phyloP scores from a whole-genome alignment of 2,888 invertebrate species.

The Neoscelio sp. region DNA sequence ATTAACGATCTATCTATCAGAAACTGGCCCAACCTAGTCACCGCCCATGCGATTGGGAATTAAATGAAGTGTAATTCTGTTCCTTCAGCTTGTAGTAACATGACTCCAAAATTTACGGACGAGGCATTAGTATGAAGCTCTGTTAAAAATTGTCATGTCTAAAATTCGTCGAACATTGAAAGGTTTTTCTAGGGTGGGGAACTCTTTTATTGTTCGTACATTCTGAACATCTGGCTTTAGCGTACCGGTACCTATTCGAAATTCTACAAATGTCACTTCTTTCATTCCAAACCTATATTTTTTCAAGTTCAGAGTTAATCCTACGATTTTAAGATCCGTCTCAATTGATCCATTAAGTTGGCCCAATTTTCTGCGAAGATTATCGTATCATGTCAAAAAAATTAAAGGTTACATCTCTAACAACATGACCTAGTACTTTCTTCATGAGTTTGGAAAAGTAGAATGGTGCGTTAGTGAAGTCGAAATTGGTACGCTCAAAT shows the following conservation, averaged over 20 bases:
- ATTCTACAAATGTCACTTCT: conserved; percentile 8
- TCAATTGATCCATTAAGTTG: background rate
- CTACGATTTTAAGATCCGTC: background rate
- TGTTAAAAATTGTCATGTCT: too few species aligned
- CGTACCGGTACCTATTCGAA: conserved; percentile 3
- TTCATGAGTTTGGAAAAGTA: conserved; percentile 2
- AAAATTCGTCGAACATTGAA: too few species aligned
- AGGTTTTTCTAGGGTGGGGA: too few species aligned
- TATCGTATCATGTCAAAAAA: background rate
- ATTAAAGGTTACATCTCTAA: background rate
- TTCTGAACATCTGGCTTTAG: conserved; percentile 2
- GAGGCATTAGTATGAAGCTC: background rate
- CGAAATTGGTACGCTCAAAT: background rate
- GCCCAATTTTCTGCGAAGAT: background rate
- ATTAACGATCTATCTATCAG: too few species aligned
- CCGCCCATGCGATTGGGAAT: background rate
- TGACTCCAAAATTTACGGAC: background rate
- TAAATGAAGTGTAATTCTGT: background rate
- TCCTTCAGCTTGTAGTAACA: background rate
- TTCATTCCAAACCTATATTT: conserved; percentile 15
- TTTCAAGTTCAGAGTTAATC: conserved; percentile 4
- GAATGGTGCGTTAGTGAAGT: background rate
- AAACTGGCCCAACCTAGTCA: background rate
- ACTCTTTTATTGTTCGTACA: conserved; percentile 6
- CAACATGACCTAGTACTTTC: background rate